These are phyloP conservation scores for Acanthiza pusilla DNA, from an alignment of 2,797 vertebrate genomes.

Conservation along the genomic window DNA sequence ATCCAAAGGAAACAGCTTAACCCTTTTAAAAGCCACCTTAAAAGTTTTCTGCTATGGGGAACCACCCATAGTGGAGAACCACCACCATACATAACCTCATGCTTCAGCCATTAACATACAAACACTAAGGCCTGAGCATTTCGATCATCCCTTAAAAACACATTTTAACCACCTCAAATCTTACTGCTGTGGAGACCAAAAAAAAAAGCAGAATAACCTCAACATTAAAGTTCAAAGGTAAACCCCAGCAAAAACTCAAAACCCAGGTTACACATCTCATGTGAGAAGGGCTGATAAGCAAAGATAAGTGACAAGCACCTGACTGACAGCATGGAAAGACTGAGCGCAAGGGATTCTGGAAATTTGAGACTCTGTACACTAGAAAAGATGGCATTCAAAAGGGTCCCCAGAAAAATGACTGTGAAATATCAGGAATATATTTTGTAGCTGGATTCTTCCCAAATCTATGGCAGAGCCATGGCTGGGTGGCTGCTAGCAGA, in stretches of 20 bases:
- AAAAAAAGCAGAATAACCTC: background rate
- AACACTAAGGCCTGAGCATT: background rate
- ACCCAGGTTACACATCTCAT: background rate
- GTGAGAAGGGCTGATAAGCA: background rate
- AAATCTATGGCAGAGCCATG: fast-evolving
- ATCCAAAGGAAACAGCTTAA: background rate
- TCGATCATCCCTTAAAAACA: background rate
- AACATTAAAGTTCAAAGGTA: background rate
- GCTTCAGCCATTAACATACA: background rate
- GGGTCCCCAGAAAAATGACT: fast-evolving
- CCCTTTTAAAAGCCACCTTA: background rate
- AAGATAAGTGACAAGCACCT: background rate
- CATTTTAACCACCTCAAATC: background rate
- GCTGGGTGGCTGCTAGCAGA: background rate
- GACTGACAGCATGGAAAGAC: background rate
- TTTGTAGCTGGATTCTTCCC: background rate
- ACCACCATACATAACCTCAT: background rate
- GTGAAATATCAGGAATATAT: background rate
- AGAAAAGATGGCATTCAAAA: background rate
- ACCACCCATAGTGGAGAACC: background rate
- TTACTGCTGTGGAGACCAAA: background rate
- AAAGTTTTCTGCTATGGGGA: background rate
- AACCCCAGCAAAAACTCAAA: background rate
- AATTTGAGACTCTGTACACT: background rate
- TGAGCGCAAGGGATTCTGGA: background rate